phyloP scores from a whole-genome alignment of 2,888 invertebrate species.

The Gastrophysa polygoni region DNA sequence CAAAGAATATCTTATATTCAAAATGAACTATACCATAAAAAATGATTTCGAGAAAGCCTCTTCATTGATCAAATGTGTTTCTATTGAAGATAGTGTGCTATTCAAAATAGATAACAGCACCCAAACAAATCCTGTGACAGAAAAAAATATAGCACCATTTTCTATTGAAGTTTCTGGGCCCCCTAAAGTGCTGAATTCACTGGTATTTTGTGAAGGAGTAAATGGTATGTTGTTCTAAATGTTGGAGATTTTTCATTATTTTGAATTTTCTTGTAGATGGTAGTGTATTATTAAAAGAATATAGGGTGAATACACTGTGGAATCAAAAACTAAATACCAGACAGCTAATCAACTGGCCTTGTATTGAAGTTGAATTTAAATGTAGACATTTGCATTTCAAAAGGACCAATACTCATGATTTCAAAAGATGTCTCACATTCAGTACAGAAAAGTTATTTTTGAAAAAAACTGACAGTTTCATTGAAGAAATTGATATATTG shows the following conservation, averaged over 20 bases:
- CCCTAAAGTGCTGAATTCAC: constrained; percentile 29
- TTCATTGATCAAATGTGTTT: constrained; percentile 12
- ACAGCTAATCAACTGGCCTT: constrained; percentile 33
- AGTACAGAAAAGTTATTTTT: constrained; percentile 27
- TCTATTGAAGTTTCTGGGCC: constrained; percentile 24
- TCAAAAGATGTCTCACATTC: constrained; percentile 28
- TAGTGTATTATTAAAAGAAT: constrained; percentile 26
- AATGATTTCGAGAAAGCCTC: constrained; percentile 28
- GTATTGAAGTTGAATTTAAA: constrained; percentile 27
- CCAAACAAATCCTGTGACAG: constrained; percentile 19
- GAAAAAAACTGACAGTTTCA: constrained; percentile 24
- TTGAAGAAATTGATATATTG: constrained; percentile 30
- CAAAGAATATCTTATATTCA: constrained; percentile 30
- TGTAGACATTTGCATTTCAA: constrained; percentile 30
- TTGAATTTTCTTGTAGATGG: constrained; percentile 20
- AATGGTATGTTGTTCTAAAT: constrained; percentile 16
- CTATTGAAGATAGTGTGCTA: constrained; percentile 17
- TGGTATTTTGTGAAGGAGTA: constrained; percentile 28
- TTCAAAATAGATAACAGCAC: constrained; percentile 26
- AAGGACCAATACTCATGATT: constrained; percentile 27
- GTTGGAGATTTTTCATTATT: too few relatives aligned
- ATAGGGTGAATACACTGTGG: constrained; percentile 20
- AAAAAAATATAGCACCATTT: constrained; percentile 26
- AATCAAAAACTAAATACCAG: constrained; percentile 16
- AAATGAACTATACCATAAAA: constrained; percentile 30